Percentiles rank a stretch among this genome's conserved stretches.
These are phyloP conservation scores for Epistrophe grossulariae DNA, from an alignment of 2,888 invertebrate species.

Conservation along the genomic window DNA sequence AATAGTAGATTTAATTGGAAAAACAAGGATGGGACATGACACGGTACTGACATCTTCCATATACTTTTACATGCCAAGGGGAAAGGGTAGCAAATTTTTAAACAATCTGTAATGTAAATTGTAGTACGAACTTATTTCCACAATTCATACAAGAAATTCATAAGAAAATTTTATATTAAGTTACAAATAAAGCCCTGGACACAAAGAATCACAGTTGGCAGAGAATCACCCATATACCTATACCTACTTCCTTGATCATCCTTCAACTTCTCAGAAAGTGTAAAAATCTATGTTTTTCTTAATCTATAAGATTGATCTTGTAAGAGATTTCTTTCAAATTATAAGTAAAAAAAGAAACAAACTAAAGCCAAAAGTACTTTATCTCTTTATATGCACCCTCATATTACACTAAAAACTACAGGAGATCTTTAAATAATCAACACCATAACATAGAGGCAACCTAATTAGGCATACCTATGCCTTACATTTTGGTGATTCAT, in stretches of 20 bases:
- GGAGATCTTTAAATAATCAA: conserved; percentile 44
- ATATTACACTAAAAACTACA: conserved; percentile 64
- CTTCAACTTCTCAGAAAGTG: not conserved
- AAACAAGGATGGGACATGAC: too few relatives aligned
- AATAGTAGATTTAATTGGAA: too few relatives aligned
- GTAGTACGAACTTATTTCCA: too few relatives aligned
- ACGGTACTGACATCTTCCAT: too few relatives aligned
- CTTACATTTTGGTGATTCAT: not conserved
- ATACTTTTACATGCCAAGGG: too few relatives aligned
- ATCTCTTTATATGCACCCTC: conserved; percentile 38
- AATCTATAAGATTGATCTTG: not conserved
- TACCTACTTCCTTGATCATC: not conserved
- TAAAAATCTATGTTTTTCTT: conserved; percentile 48
- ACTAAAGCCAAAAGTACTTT: conserved; percentile 28
- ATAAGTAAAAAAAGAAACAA: conserved; percentile 28
- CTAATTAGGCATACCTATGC: conserved; percentile 49
- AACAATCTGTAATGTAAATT: too few relatives aligned
- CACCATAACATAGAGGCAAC: conserved; percentile 34
- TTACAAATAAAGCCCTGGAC: too few relatives aligned
- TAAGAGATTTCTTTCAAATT: conserved; percentile 1
- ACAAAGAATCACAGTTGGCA: too few relatives aligned
- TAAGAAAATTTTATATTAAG: too few relatives aligned
- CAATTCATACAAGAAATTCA: too few relatives aligned
- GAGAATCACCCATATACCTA: too few relatives aligned
- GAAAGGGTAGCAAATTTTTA: too few relatives aligned